Conservation (phyloP, 1,140 invertebrate genomes). For the Oreohelix idahoensis region DNA sequence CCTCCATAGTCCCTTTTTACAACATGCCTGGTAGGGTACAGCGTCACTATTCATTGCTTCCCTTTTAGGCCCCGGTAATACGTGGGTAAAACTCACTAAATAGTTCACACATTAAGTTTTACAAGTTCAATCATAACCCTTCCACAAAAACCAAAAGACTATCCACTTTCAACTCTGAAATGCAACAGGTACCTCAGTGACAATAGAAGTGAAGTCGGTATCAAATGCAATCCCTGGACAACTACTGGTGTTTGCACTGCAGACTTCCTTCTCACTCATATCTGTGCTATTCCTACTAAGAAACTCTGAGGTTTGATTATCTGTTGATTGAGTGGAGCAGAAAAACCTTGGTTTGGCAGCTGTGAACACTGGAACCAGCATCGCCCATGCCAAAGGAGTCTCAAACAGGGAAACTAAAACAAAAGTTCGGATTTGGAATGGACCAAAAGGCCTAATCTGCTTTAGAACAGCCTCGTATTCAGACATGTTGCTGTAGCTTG, state of each 20-base stretch:
- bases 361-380: conserved; percentile 63
- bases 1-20: no score
- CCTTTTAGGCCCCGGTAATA: no score
- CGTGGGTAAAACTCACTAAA: no score
- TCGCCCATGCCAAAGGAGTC: conserved; percentile 63
- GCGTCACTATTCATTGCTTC: no score
- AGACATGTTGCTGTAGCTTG: conserved; percentile 47
- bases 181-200: neutral
- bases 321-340: neutral
- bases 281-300: neutral
- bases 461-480: conserved; percentile 60
- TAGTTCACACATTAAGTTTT: no score
- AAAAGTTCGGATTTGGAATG: conserved; percentile 61
- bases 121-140: no score
- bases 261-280: neutral
- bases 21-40: no score
- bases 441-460: conserved; percentile 59
- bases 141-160: neutral
- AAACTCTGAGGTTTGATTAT: neutral
- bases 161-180: neutral
- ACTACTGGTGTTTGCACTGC: neutral
- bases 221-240: neutral
- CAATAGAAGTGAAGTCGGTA: conserved; percentile 19
- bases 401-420: conserved; percentile 65
- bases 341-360: conserved; percentile 47